Base-by-base conservation (phyloP, 2,113 vertebrate species). In the Craseonycteris thonglongyai region DNA sequence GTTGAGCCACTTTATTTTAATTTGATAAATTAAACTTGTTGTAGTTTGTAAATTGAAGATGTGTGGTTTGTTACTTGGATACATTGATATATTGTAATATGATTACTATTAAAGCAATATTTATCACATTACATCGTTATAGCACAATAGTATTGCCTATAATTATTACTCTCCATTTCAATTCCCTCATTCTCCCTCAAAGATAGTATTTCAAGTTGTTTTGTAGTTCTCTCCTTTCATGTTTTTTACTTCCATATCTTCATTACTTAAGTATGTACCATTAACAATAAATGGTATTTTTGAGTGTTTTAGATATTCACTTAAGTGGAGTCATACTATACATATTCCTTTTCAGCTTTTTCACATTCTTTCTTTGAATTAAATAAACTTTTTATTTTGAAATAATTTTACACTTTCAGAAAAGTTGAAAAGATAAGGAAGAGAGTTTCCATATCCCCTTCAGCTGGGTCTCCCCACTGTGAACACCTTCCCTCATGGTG, bases 1-100 rank as follows among this genome's bases (percentile, higher is more conserved):
- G 47, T 68, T 47, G 58, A 87, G n/a, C 42, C 83, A 45, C 61
- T 92, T 96, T 97, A n/a, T 65, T 59, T 59, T 59, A 59, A 59
- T 28, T 7, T 42, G 40, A 71, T 45, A 42, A 71, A 26, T 71
- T 15, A 42, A 26, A 71, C 68, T 42, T 42, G 40, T 45, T 26
- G 16, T 2, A 69, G 12, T 69, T 69, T 40, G 35, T 68, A 68
- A 68, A 38, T 38, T 38, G 35, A 68, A 68, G 65, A 16, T 49
- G 13, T 66, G 9, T 7, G 65, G 33, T 8, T 10, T 15, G 59
- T 83, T 51, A 83, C 61, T 51, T 66, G 28, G 61, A 38, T 38
- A 35, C n/a, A 51, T n/a, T n/a, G n/a, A n/a, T n/a, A n/a, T n/a
- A n/a, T n/a, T n/a, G n/a, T n/a, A n/a, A n/a, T n/a, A n/a, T n/a